These are phyloP conservation scores for Dicranocentrus wangi DNA, from an alignment of 2,888 invertebrate species.

Conservation along the genomic window DNA sequence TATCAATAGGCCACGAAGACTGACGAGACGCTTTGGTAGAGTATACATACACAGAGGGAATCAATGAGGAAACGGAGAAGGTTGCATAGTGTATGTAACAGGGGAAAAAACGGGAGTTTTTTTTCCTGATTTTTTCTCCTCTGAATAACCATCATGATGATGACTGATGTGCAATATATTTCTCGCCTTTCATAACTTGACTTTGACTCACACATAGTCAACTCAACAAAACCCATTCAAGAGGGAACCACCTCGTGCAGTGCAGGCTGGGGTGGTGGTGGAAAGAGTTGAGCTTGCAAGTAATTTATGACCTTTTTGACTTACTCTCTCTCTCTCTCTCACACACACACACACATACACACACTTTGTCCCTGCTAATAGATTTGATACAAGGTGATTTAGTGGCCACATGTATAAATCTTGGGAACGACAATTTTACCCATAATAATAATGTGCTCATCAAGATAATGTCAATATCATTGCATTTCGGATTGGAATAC, in stretches of 20 bases:
- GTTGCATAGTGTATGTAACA: conserved; percentile 10
- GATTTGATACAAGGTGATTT: conserved; percentile 49
- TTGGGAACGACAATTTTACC: too few relatives aligned
- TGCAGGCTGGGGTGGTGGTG: not conserved
- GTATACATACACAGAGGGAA: not conserved
- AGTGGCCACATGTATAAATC: not conserved
- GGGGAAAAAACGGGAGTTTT: conserved; percentile 31
- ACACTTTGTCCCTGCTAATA: conserved; percentile 52
- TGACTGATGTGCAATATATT: conserved; percentile 65
- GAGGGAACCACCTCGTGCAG: not conserved
- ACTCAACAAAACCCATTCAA: conserved; percentile 42
- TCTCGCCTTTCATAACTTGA: conserved; percentile 56
- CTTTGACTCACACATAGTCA: conserved; percentile 55
- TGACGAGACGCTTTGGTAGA: too few relatives aligned
- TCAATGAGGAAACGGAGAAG: conserved; percentile 19
- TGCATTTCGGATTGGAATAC: too few relatives aligned
- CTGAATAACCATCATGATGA: conserved; percentile 57
- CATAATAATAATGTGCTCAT: not conserved
- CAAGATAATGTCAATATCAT: too few relatives aligned
- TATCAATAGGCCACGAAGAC: conserved; percentile 28
- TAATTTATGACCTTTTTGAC: conserved; percentile 70
- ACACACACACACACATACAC: conserved; percentile 37
- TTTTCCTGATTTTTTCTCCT: conserved; percentile 25
- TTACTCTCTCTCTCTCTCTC: conserved; percentile 48
- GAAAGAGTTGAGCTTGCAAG: conserved; percentile 36